Evolutionary conservation across 2,797 vertebrate genomes (phyloP).

Genomic region (Arrhamphus sclerolepis): DNA sequence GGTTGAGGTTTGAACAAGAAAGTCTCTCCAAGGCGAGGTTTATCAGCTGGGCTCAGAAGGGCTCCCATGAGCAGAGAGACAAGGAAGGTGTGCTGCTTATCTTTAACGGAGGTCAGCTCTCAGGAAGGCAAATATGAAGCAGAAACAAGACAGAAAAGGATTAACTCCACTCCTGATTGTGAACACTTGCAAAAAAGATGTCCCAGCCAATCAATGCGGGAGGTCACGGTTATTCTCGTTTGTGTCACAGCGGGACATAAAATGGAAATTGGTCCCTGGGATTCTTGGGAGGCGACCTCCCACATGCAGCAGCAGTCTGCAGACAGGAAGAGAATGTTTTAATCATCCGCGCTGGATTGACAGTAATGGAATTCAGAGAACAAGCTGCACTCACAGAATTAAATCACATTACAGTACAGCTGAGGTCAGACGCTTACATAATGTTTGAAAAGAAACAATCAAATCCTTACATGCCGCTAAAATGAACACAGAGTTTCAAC

Average conservation of each 20-base stretch:
- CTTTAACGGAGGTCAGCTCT: conserved; percentile 75
- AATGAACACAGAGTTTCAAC: neutral
- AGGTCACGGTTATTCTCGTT: conserved; percentile 71
- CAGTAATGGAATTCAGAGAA: conserved; percentile 48
- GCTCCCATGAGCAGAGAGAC: conserved; percentile 30
- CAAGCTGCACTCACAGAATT: conserved; percentile 24
- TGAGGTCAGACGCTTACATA: conserved; percentile 1
- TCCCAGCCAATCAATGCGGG: conserved; percentile 71
- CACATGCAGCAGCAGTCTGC: conserved; percentile 42
- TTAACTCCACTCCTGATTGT: conserved; percentile 78
- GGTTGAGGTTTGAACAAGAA: conserved; percentile 50
- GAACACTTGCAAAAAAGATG: conserved; percentile 70
- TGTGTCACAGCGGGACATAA: conserved; percentile 57
- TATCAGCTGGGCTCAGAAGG: conserved; percentile 66
- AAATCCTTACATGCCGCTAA: neutral
- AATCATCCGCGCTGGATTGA: conserved; percentile 52
- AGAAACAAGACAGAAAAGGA: conserved; percentile 70
- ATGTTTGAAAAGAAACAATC: conserved; percentile 3
- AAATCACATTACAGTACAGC: conserved; percentile 23
- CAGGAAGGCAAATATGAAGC: conserved; percentile 62
- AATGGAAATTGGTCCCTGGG: conserved; percentile 61
- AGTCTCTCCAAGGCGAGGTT: conserved; percentile 61
- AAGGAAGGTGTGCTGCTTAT: conserved; percentile 74
- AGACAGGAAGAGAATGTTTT: conserved; percentile 51
- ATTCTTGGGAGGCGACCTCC: conserved; percentile 42